Conservation (phyloP, 2,797 vertebrate genomes). For the Phoxinus dragarum region DNA sequence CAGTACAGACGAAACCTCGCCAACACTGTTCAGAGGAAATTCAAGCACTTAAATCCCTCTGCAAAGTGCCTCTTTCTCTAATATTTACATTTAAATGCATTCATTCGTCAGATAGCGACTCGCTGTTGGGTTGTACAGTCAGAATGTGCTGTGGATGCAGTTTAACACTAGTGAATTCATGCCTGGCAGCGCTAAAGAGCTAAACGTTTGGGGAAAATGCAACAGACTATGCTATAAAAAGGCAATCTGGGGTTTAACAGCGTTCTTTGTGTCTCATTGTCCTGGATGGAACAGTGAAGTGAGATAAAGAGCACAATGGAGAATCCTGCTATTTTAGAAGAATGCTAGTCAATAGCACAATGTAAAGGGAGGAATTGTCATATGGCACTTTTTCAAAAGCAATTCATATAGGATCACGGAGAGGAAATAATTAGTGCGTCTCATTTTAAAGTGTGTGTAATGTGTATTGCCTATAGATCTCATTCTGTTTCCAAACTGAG, state of each 20-base stretch:
- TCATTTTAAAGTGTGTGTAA: neutral
- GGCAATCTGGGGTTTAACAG: slow-evolving; percentile 27
- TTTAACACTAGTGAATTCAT: slow-evolving; percentile 11
- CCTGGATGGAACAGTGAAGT: neutral
- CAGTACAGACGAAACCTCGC: slow-evolving; percentile 5
- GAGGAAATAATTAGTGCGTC: slow-evolving; percentile 16
- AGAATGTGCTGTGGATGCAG: slow-evolving; percentile 9
- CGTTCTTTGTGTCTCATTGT: slow-evolving; percentile 28
- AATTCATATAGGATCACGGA: neutral
- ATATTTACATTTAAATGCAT: slow-evolving; percentile 38
- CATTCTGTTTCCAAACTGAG: neutral
- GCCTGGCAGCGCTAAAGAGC: neutral
- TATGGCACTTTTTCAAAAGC: neutral
- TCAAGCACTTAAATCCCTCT: slow-evolving; percentile 7
- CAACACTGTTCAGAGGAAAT: slow-evolving; percentile 8
- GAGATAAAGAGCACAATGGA: slow-evolving; percentile 27
- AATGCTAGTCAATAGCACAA: slow-evolving; percentile 28
- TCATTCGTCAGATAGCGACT: neutral
- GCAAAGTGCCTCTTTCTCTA: neutral
- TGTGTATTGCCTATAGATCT: neutral
- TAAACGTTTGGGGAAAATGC: slow-evolving; percentile 22
- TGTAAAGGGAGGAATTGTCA: slow-evolving; percentile 16
- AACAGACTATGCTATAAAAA: slow-evolving; percentile 28
- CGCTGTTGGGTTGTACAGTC: neutral
- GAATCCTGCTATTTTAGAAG: slow-evolving; percentile 23